Evolutionary conservation across 2,888 invertebrate genomes (phyloP).

Genomic region (Pasiphila rectangulata): DNA sequence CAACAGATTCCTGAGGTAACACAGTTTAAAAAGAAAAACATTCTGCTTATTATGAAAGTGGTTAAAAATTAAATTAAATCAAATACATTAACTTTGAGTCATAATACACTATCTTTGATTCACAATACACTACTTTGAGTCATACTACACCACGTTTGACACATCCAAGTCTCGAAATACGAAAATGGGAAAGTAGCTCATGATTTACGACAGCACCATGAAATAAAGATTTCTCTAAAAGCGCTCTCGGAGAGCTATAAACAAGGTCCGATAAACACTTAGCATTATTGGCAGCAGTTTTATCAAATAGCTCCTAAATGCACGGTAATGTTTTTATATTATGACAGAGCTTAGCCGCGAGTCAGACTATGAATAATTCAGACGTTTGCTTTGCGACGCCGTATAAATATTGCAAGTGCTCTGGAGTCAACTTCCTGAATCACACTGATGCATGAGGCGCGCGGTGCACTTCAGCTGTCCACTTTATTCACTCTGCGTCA

Average conservation of each 20-base stretch:
- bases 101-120: too few species aligned
- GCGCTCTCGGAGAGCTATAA: conserved; percentile 3
- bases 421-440: conserved; percentile 12
- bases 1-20: too few species aligned
- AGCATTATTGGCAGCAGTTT: conserved; percentile 19
- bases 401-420: conserved; percentile 35
- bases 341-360: conserved; percentile 22
- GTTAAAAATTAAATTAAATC: too few species aligned
- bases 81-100: too few species aligned
- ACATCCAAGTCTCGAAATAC: not conserved
- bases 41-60: too few species aligned
- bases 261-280: conserved; percentile 18
- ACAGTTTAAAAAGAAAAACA: too few species aligned
- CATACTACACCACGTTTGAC: too few species aligned
- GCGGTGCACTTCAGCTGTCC: not conserved
- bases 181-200: too few species aligned
- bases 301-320: conserved; percentile 16
- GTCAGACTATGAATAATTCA: conserved; percentile 49
- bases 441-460: conserved; percentile 1
- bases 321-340: conserved; percentile 19
- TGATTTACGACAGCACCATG: not conserved
- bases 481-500: not conserved
- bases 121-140: too few species aligned
- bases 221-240: conserved; percentile 5
- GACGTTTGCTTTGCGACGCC: conserved; percentile 39